Conservation (phyloP, 2,888 invertebrate species). For the Geophilus truncorum region DNA sequence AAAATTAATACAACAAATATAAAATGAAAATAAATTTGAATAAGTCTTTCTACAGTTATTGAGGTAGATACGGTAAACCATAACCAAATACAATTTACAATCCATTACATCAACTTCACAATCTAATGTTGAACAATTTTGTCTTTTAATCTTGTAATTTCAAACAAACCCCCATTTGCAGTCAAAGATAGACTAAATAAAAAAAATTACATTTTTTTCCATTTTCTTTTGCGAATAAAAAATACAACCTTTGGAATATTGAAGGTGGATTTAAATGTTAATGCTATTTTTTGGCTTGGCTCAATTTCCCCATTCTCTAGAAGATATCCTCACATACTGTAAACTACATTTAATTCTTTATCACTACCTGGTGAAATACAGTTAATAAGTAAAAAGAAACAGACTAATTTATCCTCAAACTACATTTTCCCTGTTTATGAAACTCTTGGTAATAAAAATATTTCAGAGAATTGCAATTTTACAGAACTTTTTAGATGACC, state of each 20-base stretch:
- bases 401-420: conserved; percentile 29
- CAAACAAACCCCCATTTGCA: neutral
- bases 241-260: neutral
- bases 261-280: conserved; percentile 17
- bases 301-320: conserved; percentile 32
- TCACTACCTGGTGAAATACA: conserved; percentile 31
- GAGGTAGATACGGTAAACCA: conserved; percentile 17
- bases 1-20: neutral
- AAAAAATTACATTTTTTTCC: neutral
- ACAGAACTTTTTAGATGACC: neutral
- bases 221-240: neutral
- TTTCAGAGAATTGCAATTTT: conserved; percentile 25
- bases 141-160: neutral
- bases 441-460: conserved; percentile 25
- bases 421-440: conserved; percentile 27
- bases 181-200: neutral
- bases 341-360: conserved; percentile 29
- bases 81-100: conserved; percentile 2
- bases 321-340: conserved; percentile 20
- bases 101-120: neutral
- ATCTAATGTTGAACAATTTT: neutral
- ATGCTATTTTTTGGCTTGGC: conserved; percentile 22
- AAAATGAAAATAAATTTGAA: neutral
- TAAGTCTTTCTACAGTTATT: neutral
- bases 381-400: conserved; percentile 28